phyloP scores from a whole-genome alignment of 2,113 vertebrate species.

The Phaethon lepturus region DNA sequence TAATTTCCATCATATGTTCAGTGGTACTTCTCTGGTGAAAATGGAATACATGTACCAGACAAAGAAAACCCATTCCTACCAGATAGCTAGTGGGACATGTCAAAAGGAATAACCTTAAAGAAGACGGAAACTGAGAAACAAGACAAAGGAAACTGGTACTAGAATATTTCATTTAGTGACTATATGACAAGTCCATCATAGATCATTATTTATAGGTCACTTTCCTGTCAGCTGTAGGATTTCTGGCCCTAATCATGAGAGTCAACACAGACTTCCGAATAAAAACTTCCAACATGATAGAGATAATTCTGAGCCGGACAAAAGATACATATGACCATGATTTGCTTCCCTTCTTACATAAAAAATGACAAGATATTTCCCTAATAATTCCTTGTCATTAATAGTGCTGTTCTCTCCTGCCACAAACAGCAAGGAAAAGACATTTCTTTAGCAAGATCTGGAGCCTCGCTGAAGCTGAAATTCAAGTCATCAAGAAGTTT shows the following conservation, averaged over 20 bases:
- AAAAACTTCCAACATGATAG: slow-evolving; percentile 77
- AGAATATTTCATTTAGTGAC: slow-evolving; percentile 78
- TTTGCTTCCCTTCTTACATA: slow-evolving; percentile 71
- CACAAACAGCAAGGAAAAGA: slow-evolving; percentile 9
- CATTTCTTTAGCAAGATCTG: slow-evolving; percentile 35
- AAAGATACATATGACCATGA: slow-evolving; percentile 56
- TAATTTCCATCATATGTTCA: not conserved
- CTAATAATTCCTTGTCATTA: slow-evolving; percentile 63
- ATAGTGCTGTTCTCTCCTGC: slow-evolving; percentile 18
- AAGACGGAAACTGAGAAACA: slow-evolving; percentile 70
- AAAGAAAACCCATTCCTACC: slow-evolving; percentile 40
- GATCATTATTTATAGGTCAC: slow-evolving; percentile 79
- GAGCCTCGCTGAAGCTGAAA: slow-evolving; percentile 16
- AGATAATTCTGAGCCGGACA: slow-evolving; percentile 69
- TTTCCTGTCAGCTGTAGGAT: slow-evolving; percentile 80
- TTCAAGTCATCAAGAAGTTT: slow-evolving; percentile 45
- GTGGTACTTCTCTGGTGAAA: slow-evolving; percentile 10
- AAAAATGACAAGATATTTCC: slow-evolving; percentile 69
- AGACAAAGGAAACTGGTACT: slow-evolving; percentile 75
- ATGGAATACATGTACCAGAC: not conserved
- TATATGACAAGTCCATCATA: slow-evolving; percentile 74
- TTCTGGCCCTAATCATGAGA: slow-evolving; percentile 77
- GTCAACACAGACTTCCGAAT: slow-evolving; percentile 81
- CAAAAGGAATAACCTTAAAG: slow-evolving; percentile 71
- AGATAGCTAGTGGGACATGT: slow-evolving; percentile 28